A percentile compares a stretch with the other conserved stretches of the same genome.
Evolutionary conservation across 2,888 invertebrate genomes (phyloP).

Genomic region (Coelinius sp.): DNA sequence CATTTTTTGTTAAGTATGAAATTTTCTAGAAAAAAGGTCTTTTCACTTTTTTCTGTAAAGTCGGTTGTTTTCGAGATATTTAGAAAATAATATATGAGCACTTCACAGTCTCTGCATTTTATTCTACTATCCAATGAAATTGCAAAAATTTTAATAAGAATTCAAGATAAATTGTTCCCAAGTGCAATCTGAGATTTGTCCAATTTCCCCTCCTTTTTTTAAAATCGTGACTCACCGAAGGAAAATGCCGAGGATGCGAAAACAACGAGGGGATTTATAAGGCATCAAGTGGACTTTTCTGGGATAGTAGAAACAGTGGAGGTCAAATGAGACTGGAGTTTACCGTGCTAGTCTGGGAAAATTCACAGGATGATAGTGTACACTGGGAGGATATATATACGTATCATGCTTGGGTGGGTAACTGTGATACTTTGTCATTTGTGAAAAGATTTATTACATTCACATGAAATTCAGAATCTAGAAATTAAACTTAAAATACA

Average conservation of each 20-base stretch:
- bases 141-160: background rate
- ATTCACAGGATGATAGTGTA: constrained; percentile 4
- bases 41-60: too few species aligned
- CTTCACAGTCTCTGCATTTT: constrained; percentile 23
- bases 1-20: too few species aligned
- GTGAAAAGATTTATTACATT: background rate
- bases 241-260: background rate
- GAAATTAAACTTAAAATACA: too few species aligned
- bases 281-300: background rate
- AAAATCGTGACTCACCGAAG: background rate
- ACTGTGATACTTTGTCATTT: constrained; percentile 39
- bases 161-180: background rate
- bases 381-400: background rate
- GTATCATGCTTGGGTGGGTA: constrained; percentile 12
- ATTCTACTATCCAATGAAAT: background rate
- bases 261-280: constrained; percentile 5
- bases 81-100: too few species aligned
- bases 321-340: constrained; percentile 15
- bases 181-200: background rate
- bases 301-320: background rate
- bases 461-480: too few species aligned
- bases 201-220: background rate
- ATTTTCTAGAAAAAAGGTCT: too few species aligned
- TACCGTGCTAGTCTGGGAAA: constrained; percentile 6
- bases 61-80: too few species aligned